These are phyloP conservation scores for Larimichthys polyactis DNA, from an alignment of 2,113 vertebrate species.

Conservation along the genomic window DNA sequence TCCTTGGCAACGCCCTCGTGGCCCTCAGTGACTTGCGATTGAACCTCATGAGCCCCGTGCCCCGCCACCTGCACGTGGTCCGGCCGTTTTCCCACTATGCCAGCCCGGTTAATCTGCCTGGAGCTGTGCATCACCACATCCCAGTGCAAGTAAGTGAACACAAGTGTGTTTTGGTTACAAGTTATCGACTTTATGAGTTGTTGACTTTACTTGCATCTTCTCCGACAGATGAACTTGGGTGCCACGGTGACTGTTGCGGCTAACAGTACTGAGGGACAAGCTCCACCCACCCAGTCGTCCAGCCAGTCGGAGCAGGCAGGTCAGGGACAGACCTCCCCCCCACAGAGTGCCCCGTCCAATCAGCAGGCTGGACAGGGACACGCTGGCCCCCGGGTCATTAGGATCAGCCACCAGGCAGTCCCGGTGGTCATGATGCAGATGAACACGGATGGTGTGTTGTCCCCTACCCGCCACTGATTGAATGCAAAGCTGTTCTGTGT, in stretches of 20 bases:
- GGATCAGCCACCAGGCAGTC: constrained; percentile 93
- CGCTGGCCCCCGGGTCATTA: constrained; percentile 87
- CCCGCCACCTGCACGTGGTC: constrained; percentile 91
- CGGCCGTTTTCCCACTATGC: constrained; percentile 92
- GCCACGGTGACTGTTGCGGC: constrained; percentile 89
- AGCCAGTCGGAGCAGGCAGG: constrained; percentile 81
- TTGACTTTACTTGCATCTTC: neutral
- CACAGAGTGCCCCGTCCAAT: constrained; percentile 81
- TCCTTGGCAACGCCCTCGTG: constrained; percentile 91
- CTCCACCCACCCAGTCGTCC: constrained; percentile 71
- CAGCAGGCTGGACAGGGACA: constrained; percentile 81
- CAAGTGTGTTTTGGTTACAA: neutral
- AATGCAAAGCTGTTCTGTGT: constrained; percentile 51
- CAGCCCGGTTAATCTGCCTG: constrained; percentile 87
- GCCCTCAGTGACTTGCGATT: constrained; percentile 91
- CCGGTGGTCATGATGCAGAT: constrained; percentile 97
- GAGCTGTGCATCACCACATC: constrained; percentile 88
- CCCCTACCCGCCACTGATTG: constrained; percentile 71
- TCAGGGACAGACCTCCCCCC: constrained; percentile 81
- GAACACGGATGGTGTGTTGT: constrained; percentile 89
- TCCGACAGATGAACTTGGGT: constrained; percentile 90
- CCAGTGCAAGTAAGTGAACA: constrained; percentile 84
- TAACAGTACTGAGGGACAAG: constrained; percentile 84
- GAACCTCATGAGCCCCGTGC: constrained; percentile 88
- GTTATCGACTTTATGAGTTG: neutral